These are phyloP conservation scores for Caenorhabditis sp. DNA, from an alignment of 2,888 invertebrate species.

Conservation along the genomic window DNA sequence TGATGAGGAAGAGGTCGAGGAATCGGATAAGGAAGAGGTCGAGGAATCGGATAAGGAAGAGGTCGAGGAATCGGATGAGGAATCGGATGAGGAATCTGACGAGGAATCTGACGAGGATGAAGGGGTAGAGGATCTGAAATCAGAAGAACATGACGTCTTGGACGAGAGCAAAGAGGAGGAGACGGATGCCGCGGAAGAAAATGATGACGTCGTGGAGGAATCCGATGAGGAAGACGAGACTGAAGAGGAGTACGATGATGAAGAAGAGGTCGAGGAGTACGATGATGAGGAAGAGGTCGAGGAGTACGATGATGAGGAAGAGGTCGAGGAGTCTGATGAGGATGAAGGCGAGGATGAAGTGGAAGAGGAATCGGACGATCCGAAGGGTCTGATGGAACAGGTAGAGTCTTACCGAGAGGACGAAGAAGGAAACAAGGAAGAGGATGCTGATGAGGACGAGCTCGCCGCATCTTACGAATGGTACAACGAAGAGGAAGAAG, in stretches of 20 bases:
- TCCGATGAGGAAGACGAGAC: constrained; percentile 9
- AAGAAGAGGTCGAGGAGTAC: constrained; percentile 1
- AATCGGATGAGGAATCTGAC: background rate
- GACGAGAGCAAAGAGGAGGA: constrained; percentile 6
- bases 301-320: background rate
- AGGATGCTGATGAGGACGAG: no score
- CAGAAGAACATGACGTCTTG: background rate
- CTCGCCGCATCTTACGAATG: no score
- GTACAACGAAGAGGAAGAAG: no score
- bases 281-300: background rate
- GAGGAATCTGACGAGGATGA: constrained; percentile 76
- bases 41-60: background rate
- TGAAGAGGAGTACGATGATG: background rate
- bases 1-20: background rate
- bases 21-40: background rate
- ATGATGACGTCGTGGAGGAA: no score
- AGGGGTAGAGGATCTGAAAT: no score
- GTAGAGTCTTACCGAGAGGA: no score
- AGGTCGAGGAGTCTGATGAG: background rate
- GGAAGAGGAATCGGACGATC: no score
- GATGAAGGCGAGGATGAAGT: background rate
- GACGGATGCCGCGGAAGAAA: no score
- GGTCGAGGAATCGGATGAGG: background rate
- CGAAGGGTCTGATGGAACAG: no score
- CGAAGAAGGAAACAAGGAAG: no score